These are phyloP conservation scores for Drosophila flavopinicola DNA, from an alignment of 2,888 invertebrate species.

Conservation along the genomic window DNA sequence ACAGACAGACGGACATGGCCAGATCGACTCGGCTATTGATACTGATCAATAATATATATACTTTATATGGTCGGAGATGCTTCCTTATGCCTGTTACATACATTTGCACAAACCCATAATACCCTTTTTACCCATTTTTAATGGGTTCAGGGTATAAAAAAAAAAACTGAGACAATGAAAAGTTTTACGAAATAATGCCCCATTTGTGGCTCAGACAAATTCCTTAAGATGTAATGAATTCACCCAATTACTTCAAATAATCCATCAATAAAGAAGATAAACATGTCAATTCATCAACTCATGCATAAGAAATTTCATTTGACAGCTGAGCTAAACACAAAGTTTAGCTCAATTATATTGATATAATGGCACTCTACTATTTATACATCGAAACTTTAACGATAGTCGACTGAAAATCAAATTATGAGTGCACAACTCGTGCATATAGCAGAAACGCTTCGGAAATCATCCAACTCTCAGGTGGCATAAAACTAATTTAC, in stretches of 20 bases:
- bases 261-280: slow-evolving; percentile 15
- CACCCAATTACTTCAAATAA: slow-evolving; percentile 20
- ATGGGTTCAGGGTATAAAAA: too few relatives aligned
- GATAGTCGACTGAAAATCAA: slow-evolving; percentile 16
- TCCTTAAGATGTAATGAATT: neutral
- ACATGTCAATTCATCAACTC: slow-evolving; percentile 32
- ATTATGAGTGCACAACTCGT: slow-evolving; percentile 22
- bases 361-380: slow-evolving; percentile 21
- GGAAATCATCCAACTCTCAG: slow-evolving; percentile 43
- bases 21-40: too few relatives aligned
- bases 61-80: too few relatives aligned
- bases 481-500: slow-evolving; percentile 63
- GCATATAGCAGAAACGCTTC: slow-evolving; percentile 26
- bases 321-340: slow-evolving; percentile 17
- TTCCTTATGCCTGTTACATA: too few relatives aligned
- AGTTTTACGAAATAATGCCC: neutral
- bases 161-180: too few relatives aligned
- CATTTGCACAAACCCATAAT: too few relatives aligned
- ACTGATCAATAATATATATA: too few relatives aligned
- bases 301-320: slow-evolving; percentile 11
- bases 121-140: too few relatives aligned
- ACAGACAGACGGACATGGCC: too few relatives aligned
- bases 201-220: neutral
- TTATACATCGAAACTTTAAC: slow-evolving; percentile 23
- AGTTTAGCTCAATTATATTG: slow-evolving; percentile 17